Evolutionary conservation across 1,140 invertebrate genomes (phyloP).

Genomic region (Centruroides vittatus): DNA sequence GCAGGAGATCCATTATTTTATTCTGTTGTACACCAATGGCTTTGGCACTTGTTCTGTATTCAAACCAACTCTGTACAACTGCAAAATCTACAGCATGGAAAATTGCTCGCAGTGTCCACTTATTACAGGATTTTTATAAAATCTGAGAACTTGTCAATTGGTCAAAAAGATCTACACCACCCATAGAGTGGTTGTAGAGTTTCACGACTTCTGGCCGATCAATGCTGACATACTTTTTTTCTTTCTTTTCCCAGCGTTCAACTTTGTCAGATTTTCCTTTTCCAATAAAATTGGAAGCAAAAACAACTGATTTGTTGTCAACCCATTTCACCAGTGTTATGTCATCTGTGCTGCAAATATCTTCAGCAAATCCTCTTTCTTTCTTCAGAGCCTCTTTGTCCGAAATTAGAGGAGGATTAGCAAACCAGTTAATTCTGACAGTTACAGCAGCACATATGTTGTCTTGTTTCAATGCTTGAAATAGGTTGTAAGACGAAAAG

Average conservation of each 20-base stretch:
- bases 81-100: no score
- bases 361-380: constrained; percentile 25
- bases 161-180: constrained; percentile 13
- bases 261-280: constrained; percentile 25
- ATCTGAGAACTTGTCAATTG: constrained; percentile 1
- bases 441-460: constrained; percentile 27
- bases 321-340: constrained; percentile 28
- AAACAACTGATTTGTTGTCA: constrained; percentile 27
- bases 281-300: constrained; percentile 32
- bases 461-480: constrained; percentile 26
- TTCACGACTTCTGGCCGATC: constrained; percentile 25
- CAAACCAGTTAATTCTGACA: constrained; percentile 26
- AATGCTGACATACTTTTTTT: constrained; percentile 22
- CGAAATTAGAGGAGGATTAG: constrained; percentile 22
- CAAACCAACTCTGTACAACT: no score
- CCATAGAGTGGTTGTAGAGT: constrained; percentile 25
- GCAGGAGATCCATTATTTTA: neutral
- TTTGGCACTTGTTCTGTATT: no score
- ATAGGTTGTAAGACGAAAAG: constrained; percentile 27
- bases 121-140: no score
- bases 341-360: constrained; percentile 21
- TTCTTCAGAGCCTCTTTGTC: constrained; percentile 28
- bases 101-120: no score
- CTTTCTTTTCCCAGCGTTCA: constrained; percentile 24
- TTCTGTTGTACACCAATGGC: neutral